These are phyloP conservation scores for Drosophila jambulina DNA, from an alignment of 1,140 invertebrate species.

Conservation along the genomic window DNA sequence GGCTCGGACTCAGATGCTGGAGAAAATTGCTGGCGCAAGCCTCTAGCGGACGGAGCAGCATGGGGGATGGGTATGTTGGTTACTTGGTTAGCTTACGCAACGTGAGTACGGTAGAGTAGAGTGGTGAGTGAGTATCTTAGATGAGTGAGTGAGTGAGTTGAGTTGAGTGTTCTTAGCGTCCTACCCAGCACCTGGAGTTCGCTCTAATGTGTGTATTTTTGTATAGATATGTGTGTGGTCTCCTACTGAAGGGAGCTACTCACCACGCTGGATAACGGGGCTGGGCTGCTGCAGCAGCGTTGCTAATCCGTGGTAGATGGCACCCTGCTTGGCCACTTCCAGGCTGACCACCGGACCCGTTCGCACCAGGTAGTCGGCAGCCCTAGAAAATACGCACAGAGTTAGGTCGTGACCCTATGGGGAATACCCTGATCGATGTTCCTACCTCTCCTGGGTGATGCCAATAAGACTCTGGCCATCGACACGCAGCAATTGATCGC, in stretches of 20 bases:
- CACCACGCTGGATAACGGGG: slow-evolving; percentile 93
- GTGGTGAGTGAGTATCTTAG: slow-evolving; percentile 28
- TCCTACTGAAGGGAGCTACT: slow-evolving; percentile 61
- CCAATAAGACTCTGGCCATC: slow-evolving; percentile 98
- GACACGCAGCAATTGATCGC: slow-evolving; percentile 98
- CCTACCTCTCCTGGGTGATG: slow-evolving; percentile 96
- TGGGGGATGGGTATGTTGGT: slow-evolving; percentile 39
- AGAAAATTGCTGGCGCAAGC: slow-evolving; percentile 49
- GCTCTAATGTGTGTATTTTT: slow-evolving; percentile 50
- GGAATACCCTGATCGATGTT: background rate
- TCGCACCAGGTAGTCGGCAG: slow-evolving; percentile 97
- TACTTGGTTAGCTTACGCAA: slow-evolving; percentile 75
- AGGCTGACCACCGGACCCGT: slow-evolving; percentile 97
- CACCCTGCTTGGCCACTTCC: slow-evolving; percentile 98
- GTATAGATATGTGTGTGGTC: slow-evolving; percentile 37
- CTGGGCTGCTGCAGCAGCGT: slow-evolving; percentile 96
- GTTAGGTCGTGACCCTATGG: background rate
- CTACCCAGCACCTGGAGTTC: slow-evolving; percentile 62
- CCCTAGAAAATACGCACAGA: slow-evolving; percentile 85
- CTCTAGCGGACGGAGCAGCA: slow-evolving; percentile 50
- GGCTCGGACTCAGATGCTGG: slow-evolving; percentile 45
- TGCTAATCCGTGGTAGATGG: slow-evolving; percentile 97
- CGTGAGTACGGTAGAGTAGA: slow-evolving; percentile 18
- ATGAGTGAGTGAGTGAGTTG: slow-evolving; percentile 26
- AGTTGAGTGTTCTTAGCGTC: slow-evolving; percentile 60